Conservation (phyloP, 2,797 vertebrate genomes). For the Oreochromis mossambicus region DNA sequence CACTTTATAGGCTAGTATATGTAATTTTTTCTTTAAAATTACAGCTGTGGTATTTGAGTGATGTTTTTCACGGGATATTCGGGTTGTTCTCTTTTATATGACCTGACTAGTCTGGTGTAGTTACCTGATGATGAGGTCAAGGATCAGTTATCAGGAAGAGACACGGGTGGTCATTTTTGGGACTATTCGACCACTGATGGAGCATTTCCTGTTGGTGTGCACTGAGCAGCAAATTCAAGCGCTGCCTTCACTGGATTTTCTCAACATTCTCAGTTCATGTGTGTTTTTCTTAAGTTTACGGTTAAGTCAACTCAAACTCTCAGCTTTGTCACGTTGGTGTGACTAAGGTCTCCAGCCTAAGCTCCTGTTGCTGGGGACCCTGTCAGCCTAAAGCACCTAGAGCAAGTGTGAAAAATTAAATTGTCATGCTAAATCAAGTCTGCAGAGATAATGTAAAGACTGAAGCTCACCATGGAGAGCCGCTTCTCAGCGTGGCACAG, state of each 20-base stretch:
- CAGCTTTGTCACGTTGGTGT: neutral
- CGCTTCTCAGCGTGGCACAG: constrained; percentile 50
- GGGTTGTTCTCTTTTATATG: neutral
- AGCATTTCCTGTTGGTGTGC: neutral
- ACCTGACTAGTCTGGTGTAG: neutral
- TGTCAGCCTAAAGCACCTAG: neutral
- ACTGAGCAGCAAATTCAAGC: fast-evolving
- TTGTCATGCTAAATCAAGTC: neutral
- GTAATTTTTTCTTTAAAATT: neutral
- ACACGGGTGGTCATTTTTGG: neutral
- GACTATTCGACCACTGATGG: neutral
- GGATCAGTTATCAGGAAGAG: neutral
- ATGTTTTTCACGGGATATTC: neutral
- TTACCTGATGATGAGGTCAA: neutral
- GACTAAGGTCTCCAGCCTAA: neutral
- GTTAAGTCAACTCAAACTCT: neutral
- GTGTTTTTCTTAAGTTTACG: neutral
- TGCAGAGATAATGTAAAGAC: neutral
- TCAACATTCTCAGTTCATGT: neutral
- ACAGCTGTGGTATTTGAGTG: neutral
- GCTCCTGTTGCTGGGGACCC: neutral
- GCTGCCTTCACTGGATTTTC: neutral
- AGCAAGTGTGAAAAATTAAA: neutral
- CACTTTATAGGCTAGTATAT: neutral
- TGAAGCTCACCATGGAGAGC: constrained; percentile 57